Conservation (phyloP, 2,797 vertebrate genomes). For the Tapera naevia region DNA sequence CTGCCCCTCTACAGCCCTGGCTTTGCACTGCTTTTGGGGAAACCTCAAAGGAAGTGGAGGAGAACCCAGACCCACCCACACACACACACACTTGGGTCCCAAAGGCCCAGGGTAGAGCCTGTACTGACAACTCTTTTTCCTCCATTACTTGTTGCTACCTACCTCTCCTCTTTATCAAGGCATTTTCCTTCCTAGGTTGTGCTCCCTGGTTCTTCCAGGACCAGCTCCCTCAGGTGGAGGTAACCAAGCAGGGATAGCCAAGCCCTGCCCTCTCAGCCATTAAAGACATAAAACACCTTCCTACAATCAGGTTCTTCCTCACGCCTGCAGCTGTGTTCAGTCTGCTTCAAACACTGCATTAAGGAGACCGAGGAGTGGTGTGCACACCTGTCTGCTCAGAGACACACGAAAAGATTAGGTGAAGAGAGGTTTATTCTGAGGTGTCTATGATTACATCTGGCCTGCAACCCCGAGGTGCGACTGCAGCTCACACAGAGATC, state of each 20-base stretch:
- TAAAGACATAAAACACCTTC: background rate
- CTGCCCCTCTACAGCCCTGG: background rate
- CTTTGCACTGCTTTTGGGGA: background rate
- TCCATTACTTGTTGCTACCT: background rate
- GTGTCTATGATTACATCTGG: conserved; percentile 45
- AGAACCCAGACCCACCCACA: background rate
- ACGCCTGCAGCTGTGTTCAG: background rate
- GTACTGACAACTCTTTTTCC: background rate
- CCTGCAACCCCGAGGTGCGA: conserved; percentile 46
- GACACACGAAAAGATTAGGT: conserved; percentile 17
- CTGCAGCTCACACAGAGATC: conserved; percentile 9
- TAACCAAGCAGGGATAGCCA: background rate
- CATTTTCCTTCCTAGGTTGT: background rate
- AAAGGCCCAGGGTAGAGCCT: background rate
- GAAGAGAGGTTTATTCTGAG: conserved; percentile 48
- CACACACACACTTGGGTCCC: background rate
- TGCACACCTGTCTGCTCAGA: conserved; percentile 44
- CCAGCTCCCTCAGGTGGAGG: background rate
- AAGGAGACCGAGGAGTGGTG: background rate
- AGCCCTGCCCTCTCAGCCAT: background rate
- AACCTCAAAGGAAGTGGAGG: background rate
- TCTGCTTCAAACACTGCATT: background rate
- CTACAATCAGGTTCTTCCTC: background rate
- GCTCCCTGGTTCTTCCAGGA: background rate
- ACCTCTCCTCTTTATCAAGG: background rate